Evolutionary conservation across 1,140 invertebrate genomes (phyloP).

Genomic region (Drosophila tsacasi): DNA sequence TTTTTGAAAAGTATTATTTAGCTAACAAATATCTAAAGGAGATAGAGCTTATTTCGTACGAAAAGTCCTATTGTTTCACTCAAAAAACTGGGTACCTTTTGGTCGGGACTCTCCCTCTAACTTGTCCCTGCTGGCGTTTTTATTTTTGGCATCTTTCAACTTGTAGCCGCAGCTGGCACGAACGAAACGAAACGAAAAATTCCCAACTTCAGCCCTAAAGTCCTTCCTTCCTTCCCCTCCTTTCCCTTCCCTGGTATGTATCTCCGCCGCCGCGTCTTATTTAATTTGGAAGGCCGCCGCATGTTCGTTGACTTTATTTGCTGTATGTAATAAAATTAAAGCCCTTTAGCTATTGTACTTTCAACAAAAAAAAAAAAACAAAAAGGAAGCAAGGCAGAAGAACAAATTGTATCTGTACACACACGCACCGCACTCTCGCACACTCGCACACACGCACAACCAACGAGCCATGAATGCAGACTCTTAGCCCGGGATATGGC

Average conservation of each 20-base stretch:
- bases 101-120: not conserved
- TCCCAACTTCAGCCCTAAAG: slow-evolving; percentile 64
- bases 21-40: not conserved
- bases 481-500: slow-evolving; percentile 76
- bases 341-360: slow-evolving; percentile 83
- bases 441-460: slow-evolving; percentile 15
- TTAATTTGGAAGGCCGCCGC: slow-evolving; percentile 74
- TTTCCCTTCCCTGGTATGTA: not conserved
- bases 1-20: not conserved
- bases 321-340: slow-evolving; percentile 84
- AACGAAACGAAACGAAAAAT: slow-evolving; percentile 45
- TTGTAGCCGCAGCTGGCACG: slow-evolving; percentile 78
- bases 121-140: slow-evolving; percentile 21
- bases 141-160: slow-evolving; percentile 52
- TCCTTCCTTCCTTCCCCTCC: not conserved
- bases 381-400: slow-evolving; percentile 26
- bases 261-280: slow-evolving; percentile 58
- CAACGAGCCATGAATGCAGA: slow-evolving; percentile 80
- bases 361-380: slow-evolving; percentile 27
- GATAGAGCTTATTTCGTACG: not conserved
- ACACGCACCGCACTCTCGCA: slow-evolving; percentile 16
- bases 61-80: not conserved
- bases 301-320: slow-evolving; percentile 83
- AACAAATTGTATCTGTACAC: slow-evolving; percentile 70
- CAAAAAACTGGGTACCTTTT: not conserved